These are phyloP conservation scores for Thymelicus sylvestris DNA, from an alignment of 2,888 invertebrate genomes.

Conservation along the genomic window DNA sequence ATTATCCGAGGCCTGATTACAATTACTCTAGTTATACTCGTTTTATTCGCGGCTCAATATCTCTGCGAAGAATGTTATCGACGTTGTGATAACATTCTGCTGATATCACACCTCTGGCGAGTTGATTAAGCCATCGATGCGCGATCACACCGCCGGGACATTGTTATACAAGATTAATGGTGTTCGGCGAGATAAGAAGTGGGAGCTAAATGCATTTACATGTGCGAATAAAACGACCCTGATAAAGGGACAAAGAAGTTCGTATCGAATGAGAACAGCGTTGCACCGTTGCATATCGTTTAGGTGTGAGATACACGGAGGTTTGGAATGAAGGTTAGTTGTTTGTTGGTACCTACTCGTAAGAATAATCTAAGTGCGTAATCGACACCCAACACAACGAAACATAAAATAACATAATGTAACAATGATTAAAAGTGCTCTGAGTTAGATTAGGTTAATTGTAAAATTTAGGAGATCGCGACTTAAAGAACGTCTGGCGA, in stretches of 20 bases:
- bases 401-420: no score
- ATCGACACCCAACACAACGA: no score
- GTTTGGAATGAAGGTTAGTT: conserved; percentile 2
- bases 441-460: no score
- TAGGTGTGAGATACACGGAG: conserved; percentile 25
- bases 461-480: no score
- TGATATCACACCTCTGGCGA: conserved; percentile 56
- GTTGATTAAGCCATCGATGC: conserved; percentile 80
- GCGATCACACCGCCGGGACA: conserved; percentile 67
- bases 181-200: conserved; percentile 78
- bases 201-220: conserved; percentile 84
- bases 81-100: conserved; percentile 54
- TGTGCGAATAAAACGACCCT: conserved; percentile 79
- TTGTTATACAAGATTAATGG: conserved; percentile 84
- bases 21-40: conserved; percentile 33
- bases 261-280: conserved; percentile 64
- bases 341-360: not conserved
- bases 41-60: conserved; percentile 42
- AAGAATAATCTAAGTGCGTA: not conserved
- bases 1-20: conserved; percentile 27
- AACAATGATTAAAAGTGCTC: no score
- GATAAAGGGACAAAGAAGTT: conserved; percentile 79
- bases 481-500: no score
- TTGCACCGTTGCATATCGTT: conserved; percentile 45
- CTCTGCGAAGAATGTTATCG: conserved; percentile 44